Conservation (phyloP, 2,888 invertebrate species). For the Apomyelois bistriatella region DNA sequence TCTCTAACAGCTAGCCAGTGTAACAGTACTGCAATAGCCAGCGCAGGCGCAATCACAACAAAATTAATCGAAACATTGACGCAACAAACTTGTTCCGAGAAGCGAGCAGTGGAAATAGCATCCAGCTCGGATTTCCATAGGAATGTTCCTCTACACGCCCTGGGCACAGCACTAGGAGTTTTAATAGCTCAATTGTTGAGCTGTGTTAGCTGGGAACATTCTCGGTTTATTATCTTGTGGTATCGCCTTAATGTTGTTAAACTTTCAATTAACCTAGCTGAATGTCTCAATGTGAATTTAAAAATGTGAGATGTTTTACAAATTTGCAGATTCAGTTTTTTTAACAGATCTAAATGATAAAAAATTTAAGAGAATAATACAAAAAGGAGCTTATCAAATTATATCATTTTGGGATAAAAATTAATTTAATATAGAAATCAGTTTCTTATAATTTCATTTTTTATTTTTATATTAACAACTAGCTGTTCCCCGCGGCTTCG, state of each 20-base stretch:
- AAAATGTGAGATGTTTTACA: too few relatives aligned
- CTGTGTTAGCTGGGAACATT: not conserved
- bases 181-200: slow-evolving; percentile 12
- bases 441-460: too few relatives aligned
- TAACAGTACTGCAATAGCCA: slow-evolving; percentile 1
- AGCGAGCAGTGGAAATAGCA: slow-evolving; percentile 8
- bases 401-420: too few relatives aligned
- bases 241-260: not conserved
- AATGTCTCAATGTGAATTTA: too few relatives aligned
- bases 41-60: not conserved
- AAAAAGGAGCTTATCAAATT: too few relatives aligned
- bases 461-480: too few relatives aligned
- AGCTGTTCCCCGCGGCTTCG: too few relatives aligned
- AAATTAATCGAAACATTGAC: slow-evolving; percentile 12
- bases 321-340: too few relatives aligned
- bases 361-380: too few relatives aligned
- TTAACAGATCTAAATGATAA: too few relatives aligned
- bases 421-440: too few relatives aligned
- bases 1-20: not conserved
- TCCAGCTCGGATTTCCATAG: slow-evolving; percentile 11
- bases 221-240: not conserved
- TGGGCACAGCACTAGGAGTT: not conserved
- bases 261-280: not conserved
- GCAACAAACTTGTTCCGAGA: slow-evolving; percentile 8
- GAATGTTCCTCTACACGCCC: slow-evolving; percentile 1